A percentile compares a stretch with the other conserved stretches of the same genome.
Conservation (phyloP, 2,113 vertebrate species). For the Equus quagga region DNA sequence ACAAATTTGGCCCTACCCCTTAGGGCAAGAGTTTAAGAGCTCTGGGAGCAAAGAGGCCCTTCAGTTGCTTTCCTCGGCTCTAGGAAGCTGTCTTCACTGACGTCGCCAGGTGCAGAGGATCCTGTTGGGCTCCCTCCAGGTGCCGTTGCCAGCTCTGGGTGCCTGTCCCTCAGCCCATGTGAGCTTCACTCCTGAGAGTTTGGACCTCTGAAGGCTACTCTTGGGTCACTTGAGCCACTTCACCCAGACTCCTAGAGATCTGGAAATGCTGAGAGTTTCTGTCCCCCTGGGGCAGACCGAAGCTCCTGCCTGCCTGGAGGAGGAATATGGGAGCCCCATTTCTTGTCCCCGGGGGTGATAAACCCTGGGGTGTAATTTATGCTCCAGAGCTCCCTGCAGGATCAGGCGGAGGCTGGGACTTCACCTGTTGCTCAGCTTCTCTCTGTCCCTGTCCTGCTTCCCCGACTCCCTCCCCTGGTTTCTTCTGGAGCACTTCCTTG, state of each 20-base stretch:
- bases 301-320: not conserved
- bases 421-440: not conserved
- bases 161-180: not conserved
- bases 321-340: not conserved
- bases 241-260: not conserved
- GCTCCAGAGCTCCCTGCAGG: not conserved
- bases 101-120: not conserved
- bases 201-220: not conserved
- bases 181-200: not conserved
- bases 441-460: too few relatives aligned
- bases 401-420: not conserved
- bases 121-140: not conserved
- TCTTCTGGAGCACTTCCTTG: not conserved
- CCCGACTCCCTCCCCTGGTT: not conserved
- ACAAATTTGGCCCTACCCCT: not conserved
- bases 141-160: not conserved
- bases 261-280: not conserved
- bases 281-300: not conserved
- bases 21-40: not conserved
- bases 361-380: not conserved
- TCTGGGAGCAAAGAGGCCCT: not conserved
- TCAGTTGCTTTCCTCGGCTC: not conserved
- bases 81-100: not conserved
- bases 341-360: not conserved
- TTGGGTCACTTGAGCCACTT: not conserved